phyloP scores from a whole-genome alignment of 2,113 vertebrate genomes.

The Nothocercus julius region DNA sequence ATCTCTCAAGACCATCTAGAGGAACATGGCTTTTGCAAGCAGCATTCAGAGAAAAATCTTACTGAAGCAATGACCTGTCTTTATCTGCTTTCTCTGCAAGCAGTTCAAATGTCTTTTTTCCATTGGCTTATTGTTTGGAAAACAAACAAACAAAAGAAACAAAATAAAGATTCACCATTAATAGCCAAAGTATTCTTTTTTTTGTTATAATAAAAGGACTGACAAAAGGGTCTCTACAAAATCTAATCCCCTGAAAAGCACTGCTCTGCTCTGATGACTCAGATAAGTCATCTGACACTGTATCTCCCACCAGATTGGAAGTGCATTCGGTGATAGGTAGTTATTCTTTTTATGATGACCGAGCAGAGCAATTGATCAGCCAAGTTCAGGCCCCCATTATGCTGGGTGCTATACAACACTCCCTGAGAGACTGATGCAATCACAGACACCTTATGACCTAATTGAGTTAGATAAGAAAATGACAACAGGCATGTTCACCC shows the following conservation, averaged over 20 bases:
- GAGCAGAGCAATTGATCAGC: fast-evolving
- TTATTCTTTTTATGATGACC: neutral
- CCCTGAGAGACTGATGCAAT: neutral
- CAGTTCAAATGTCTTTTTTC: neutral
- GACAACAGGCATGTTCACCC: fast-evolving
- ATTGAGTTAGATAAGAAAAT: neutral
- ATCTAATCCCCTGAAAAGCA: neutral
- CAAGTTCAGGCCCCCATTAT: fast-evolving
- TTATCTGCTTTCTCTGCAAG: neutral
- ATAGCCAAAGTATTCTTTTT: neutral
- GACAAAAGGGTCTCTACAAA: neutral
- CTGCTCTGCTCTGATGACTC: neutral
- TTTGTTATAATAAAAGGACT: neutral
- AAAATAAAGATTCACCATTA: neutral
- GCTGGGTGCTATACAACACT: fast-evolving
- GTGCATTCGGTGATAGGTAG: fast-evolving
- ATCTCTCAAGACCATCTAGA: neutral
- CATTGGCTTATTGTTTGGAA: fast-evolving
- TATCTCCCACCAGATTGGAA: neutral
- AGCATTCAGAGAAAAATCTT: neutral
- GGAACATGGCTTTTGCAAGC: fast-evolving
- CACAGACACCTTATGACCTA: fast-evolving
- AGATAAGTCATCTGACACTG: neutral
- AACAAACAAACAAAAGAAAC: neutral
- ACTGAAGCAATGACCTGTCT: neutral